Evolutionary conservation across 1,140 invertebrate genomes (phyloP), one percentile per base, ranked within the genome.

Genomic region (Colletes latitarsis): DNA sequence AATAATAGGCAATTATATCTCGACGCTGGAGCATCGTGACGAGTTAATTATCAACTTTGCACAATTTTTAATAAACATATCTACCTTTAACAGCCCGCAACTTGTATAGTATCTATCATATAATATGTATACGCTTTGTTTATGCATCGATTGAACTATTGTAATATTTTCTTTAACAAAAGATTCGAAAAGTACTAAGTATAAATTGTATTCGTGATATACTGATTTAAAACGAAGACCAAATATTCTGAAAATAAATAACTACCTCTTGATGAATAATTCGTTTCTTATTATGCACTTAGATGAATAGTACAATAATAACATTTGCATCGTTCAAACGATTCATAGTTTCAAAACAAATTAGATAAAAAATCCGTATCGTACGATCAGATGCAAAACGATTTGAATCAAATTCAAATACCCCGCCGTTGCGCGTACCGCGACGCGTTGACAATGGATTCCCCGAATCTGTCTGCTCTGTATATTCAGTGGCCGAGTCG

Each of bases 401-500:
- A n/a, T 55, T 17, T 6, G 17, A 55, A 19, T 12, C 12, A 46
- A 14, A 49, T 49, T 79, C n/a, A 67, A 80, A 75, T 41, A 58
- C 67, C 15, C 43, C 71, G 71, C 70, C 14, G 66, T 3, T 17
- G 3, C 15, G n/a, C 21, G 30, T 12, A 21, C 10, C 14, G 6
- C 46, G 0, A 17, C 14, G 21, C 4, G 10, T 57, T 6, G 8
- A 10, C 41, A 52, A 21, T 53, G 17, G 64, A n/a, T 75, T 77
- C 21, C 30, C 30, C 17, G 52, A 83, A 41, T 83, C 57, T 66
- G 15, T 19, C 17, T 49, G 17, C 30, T 49, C 19, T 69, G 30
- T 30, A 64, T 71, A 75, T 49, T 63, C 77, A 69, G 55, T 64
- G 84, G 46, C 6, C 52, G 14, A 85, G 60, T 41, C 21, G 46